Base-by-base conservation (phyloP, 2,888 invertebrate genomes). In the Drosophila gaucha region DNA sequence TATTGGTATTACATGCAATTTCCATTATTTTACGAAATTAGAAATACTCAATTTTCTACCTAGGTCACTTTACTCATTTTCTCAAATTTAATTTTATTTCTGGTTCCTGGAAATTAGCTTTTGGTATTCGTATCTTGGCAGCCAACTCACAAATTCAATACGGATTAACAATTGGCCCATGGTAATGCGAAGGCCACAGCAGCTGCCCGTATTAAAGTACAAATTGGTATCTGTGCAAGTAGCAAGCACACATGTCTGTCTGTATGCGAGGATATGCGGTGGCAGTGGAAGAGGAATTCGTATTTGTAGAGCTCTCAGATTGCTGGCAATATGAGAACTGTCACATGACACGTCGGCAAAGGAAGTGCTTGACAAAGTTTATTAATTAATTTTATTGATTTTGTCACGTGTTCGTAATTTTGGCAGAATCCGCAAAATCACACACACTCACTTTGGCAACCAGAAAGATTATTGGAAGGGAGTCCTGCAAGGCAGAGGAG, bases 321-420 rank as follows among this genome's bases (percentile, higher is more conserved):
- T 58, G 51, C 58, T 57, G 68, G 62, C 62, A 57, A 69, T 83
- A 83, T 83, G 80, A 80, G 80, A 73, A 66, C 67, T 82, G 84
- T 80, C 78, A 83, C 70, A 83, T 64, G 86, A 78, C 67, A 65
- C 82, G 80, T 64, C 70, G 66, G 83, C 74, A 65, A 66, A 66
- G 86, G 82, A 79, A 79, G 80, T 79, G 71, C 85, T 76, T 68
- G 85, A 66, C 85, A 85, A 84, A 84, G 87, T 84, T 84, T 84
- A 86, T 84, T 84, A 84, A 84, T 84, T 84, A 84, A 86, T 86
- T 86, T 84, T 84, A 87, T 86, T 82, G 85, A 84, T 84, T 86
- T 86, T 86, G 87, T 86, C 84, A 84, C 84, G 87, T 84, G 82
- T 71, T 63, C 67, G 84, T 85, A 79, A 82, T 85, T 84, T 86